A percentile compares a stretch with the other conserved stretches of the same genome.
These are phyloP conservation scores for Noctuana brunneofusca DNA, from an alignment of 2,888 invertebrate species.

Conservation along the genomic window DNA sequence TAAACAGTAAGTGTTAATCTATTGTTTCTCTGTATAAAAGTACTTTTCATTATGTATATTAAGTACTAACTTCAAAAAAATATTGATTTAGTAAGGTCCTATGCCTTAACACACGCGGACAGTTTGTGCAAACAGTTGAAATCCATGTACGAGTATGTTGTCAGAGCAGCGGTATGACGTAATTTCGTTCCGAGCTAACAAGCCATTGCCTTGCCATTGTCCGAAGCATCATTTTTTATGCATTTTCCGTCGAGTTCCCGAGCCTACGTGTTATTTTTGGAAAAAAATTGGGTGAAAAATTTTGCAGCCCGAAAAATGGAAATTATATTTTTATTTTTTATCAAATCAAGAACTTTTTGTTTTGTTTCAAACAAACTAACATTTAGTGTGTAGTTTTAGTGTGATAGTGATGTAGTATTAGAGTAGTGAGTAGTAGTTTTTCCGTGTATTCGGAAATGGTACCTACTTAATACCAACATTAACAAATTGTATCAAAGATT, in stretches of 20 bases:
- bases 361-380: no score
- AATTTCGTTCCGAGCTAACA: constrained; percentile 42
- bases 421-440: no score
- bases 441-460: no score
- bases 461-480: no score
- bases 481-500: no score
- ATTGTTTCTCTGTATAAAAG: no score
- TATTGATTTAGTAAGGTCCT: constrained; percentile 7
- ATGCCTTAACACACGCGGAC: constrained; percentile 48
- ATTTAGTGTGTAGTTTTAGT: no score
- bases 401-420: no score
- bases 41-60: no score
- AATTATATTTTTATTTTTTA: background rate
- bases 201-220: constrained; percentile 35
- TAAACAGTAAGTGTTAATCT: no score
- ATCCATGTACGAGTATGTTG: constrained; percentile 39
- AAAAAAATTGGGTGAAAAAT: constrained; percentile 24
- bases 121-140: constrained; percentile 47
- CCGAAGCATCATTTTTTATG: constrained; percentile 34
- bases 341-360: no score
- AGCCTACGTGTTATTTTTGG: constrained; percentile 5
- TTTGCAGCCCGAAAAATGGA: background rate
- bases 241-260: constrained; percentile 15
- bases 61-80: no score
- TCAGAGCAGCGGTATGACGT: constrained; percentile 36